Conservation (phyloP, 2,888 invertebrate species). For the Agapostemon virescens region DNA sequence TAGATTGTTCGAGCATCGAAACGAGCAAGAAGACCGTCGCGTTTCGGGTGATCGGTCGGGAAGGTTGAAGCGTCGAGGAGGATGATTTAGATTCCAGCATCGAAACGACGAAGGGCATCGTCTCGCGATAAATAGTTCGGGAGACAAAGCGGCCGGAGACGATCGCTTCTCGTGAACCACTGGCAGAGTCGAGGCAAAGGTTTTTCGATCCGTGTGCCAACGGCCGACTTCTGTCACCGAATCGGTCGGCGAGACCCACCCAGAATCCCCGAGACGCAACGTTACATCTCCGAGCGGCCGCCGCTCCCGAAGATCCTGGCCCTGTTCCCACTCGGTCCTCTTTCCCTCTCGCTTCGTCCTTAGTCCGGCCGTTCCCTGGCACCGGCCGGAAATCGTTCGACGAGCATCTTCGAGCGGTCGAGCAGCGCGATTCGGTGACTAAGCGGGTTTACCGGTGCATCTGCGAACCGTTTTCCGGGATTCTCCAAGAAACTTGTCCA, state of each 20-base stretch:
- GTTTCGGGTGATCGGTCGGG: too few relatives aligned
- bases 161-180: conserved; percentile 5
- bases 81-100: neutral
- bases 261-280: neutral
- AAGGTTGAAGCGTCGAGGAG: too few relatives aligned
- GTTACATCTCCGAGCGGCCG: neutral
- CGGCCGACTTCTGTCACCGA: neutral
- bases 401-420: conserved; percentile 27
- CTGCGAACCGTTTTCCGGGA: neutral
- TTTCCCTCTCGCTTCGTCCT: neutral
- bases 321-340: neutral
- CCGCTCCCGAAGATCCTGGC: neutral
- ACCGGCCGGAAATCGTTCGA: conserved; percentile 18
- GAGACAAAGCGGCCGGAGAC: neutral
- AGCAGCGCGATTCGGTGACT: conserved; percentile 33
- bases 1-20: too few relatives aligned
- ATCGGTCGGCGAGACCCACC: neutral
- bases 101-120: neutral
- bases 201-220: neutral
- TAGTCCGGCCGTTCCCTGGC: neutral
- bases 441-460: conserved; percentile 14
- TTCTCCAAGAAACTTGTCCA: neutral
- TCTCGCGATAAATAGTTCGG: neutral
- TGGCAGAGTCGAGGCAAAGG: neutral
- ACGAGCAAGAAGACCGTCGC: too few relatives aligned